phyloP scores from a whole-genome alignment of 2,888 invertebrate genomes.

The Gnatocerus cornutus region DNA sequence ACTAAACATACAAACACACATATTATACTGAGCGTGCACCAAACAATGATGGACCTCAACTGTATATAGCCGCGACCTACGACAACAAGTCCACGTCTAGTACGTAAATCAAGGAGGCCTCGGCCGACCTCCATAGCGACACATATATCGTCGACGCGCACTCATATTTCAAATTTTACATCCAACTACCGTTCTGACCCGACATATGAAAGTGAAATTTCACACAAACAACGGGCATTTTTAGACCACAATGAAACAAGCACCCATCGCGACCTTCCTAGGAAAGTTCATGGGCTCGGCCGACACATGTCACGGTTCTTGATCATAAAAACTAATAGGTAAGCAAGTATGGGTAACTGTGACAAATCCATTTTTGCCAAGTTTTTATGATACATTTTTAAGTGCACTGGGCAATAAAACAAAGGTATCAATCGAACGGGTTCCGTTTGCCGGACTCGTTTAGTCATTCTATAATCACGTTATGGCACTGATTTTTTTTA shows the following conservation, averaged over 20 bases:
- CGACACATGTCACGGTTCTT: constrained; percentile 10
- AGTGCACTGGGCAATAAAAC: constrained; percentile 24
- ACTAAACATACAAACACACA: constrained; percentile 13
- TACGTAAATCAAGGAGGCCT: constrained; percentile 61
- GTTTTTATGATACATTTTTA: constrained; percentile 32
- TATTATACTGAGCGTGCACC: constrained; percentile 5
- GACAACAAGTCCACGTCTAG: constrained; percentile 59
- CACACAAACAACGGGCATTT: constrained; percentile 52
- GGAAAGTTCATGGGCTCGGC: constrained; percentile 17
- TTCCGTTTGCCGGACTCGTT: constrained; percentile 7
- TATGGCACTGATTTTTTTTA: constrained; percentile 17
- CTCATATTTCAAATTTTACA: constrained; percentile 63
- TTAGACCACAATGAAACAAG: constrained; percentile 3
- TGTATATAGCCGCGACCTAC: constrained; percentile 56
- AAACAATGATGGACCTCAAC: constrained; percentile 4
- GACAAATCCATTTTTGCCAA: constrained; percentile 35
- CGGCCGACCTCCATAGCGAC: constrained; percentile 57
- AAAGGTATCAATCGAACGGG: constrained; percentile 29
- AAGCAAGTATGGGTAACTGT: too few relatives aligned
- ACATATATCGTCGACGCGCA: constrained; percentile 56
- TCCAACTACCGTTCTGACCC: constrained; percentile 56
- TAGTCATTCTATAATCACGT: constrained; percentile 19
- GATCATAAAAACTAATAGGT: constrained; percentile 6
- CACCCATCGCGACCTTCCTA: constrained; percentile 13
- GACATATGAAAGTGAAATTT: constrained; percentile 59